Conservation (phyloP, 2,797 vertebrate species). For the Artibeus lituratus region DNA sequence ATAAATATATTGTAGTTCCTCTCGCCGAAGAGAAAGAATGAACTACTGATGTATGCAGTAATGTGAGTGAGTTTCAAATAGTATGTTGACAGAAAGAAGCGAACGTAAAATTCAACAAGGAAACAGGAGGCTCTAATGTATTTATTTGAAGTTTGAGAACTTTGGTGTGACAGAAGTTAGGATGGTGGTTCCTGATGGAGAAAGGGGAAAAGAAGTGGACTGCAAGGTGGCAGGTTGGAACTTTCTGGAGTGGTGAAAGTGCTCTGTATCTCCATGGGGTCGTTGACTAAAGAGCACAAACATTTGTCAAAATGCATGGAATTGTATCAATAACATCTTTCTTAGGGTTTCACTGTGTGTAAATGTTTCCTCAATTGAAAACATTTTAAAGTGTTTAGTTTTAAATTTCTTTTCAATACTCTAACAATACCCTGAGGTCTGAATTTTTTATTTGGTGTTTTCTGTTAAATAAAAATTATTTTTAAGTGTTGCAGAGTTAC, state of each 20-base stretch:
- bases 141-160: background rate
- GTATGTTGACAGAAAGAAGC: background rate
- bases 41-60: background rate
- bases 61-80: background rate
- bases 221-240: background rate
- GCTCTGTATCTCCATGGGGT: background rate
- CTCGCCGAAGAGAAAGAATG: background rate
- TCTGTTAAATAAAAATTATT: background rate
- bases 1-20: background rate
- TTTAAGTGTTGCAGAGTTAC: background rate
- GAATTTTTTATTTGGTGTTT: background rate
- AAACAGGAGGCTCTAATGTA: background rate
- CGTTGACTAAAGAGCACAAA: background rate
- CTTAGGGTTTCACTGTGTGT: background rate
- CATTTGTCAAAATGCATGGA: background rate
- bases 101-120: background rate
- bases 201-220: background rate
- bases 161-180: background rate
- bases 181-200: background rate
- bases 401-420: background rate
- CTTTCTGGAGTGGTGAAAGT: background rate
- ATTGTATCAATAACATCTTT: background rate
- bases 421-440: background rate
- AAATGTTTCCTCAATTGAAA: constrained; percentile 5
- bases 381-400: background rate